Evolutionary conservation across 2,888 invertebrate species (phyloP).

Genomic region (Eupithecia insigniata): DNA sequence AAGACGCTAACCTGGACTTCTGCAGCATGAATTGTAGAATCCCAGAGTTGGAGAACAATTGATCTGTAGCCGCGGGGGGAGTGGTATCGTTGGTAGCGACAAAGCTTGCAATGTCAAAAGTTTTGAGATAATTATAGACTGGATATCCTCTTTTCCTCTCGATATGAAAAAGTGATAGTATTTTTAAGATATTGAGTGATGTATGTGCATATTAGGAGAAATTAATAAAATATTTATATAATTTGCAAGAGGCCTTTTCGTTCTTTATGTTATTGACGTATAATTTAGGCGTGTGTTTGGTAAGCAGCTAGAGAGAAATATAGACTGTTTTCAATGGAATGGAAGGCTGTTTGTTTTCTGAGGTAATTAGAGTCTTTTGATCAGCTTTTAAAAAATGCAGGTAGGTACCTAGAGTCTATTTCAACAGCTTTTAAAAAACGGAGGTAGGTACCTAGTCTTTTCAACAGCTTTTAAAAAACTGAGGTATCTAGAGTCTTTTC

Average conservation of each 20-base stretch:
- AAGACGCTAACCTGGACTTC: conserved; percentile 59
- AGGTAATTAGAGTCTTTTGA: no score
- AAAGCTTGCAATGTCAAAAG: conserved; percentile 25
- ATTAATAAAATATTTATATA: not conserved
- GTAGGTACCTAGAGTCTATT: no score
- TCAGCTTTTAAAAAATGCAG: no score
- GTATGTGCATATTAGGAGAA: not conserved
- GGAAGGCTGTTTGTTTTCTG: no score
- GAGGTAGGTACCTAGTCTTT: no score
- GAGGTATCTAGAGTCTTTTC: no score
- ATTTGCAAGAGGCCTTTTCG: not conserved
- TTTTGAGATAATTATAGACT: not conserved
- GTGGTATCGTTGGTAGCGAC: conserved; percentile 21
- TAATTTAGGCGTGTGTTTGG: not conserved
- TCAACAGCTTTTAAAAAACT: no score
- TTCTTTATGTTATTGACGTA: no score
- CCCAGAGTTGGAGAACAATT: conserved; percentile 35
- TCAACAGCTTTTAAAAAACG: no score
- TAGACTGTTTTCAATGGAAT: not conserved
- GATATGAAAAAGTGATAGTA: not conserved
- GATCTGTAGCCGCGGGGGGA: conserved; percentile 20
- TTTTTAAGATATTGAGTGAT: not conserved
- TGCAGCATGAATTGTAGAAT: conserved; percentile 55
- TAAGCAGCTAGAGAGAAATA: not conserved
- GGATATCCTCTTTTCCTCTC: not conserved